These are phyloP conservation scores for Perccottus glenii DNA, from an alignment of 2,113 vertebrate genomes.

Conservation along the genomic window DNA sequence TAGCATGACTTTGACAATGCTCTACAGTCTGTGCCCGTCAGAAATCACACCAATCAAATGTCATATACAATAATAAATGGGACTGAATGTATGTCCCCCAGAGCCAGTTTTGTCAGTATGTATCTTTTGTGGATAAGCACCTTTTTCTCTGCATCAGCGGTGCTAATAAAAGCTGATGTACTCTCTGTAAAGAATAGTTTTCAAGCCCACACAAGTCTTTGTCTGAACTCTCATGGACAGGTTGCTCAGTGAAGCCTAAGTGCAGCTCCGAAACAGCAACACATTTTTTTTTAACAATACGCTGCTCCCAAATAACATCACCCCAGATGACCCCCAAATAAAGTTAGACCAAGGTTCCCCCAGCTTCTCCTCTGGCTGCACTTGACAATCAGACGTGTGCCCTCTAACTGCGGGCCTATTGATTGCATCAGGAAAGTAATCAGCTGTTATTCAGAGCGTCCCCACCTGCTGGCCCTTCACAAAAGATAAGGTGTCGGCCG, in stretches of 20 bases:
- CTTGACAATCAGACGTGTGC: constrained; percentile 27
- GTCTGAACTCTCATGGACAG: background rate
- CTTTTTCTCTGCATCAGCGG: constrained; percentile 1
- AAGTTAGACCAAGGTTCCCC: constrained; percentile 5
- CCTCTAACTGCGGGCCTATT: constrained; percentile 17
- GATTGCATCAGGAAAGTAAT: constrained; percentile 41
- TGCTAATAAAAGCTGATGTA: constrained; percentile 7
- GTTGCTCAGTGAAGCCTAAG: constrained; percentile 2
- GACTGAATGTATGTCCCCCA: constrained; percentile 5
- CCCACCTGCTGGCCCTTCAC: constrained; percentile 20
- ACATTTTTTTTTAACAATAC: constrained; percentile 1
- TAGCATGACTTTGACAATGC: no score
- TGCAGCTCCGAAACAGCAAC: background rate
- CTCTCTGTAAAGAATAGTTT: background rate
- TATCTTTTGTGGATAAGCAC: background rate
- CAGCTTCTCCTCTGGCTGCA: background rate
- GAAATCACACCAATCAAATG: constrained; percentile 1
- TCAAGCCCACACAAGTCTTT: background rate
- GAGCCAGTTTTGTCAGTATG: background rate
- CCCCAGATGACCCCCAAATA: background rate
- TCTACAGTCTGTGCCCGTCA: background rate
- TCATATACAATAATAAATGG: no score
- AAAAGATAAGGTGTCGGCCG: constrained; percentile 22
- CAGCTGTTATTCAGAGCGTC: constrained; percentile 29
- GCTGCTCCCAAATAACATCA: background rate